Base-by-base conservation (phyloP, 1,140 invertebrate genomes). In the Cotesia glomerata region DNA sequence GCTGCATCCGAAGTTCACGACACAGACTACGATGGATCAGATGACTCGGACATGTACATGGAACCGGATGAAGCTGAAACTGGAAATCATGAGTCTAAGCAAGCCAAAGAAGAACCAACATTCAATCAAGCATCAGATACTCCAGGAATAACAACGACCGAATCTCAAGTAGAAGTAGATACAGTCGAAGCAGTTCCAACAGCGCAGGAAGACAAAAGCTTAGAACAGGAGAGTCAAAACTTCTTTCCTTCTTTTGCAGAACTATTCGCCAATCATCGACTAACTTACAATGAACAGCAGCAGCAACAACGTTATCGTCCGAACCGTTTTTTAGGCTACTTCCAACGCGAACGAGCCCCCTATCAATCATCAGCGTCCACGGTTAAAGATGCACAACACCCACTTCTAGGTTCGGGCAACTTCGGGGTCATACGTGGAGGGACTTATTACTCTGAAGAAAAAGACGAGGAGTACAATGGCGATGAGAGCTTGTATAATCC, bases 391-490 rank as follows among this genome's bases (percentile, higher is more conserved):
- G 73, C 74, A 2, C 81, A 81, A 5, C 81, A 87, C 51, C 84
- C 87, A 26, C 87, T 95, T 3, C 83, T 96, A 16, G 94, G 95
- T 1, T 95, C 94, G 0, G 95, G 95, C 0, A 96, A 97, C 83
- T 97, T 96, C 79, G 95, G 94, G 0, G 93, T 97, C 0, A 92
- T 97, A 39, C 89, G 90, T 64, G 95, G 95, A 0, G 95, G 95
- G 2, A 96, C 95, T 18, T 97, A 95, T 84, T 95, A 95, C 74
- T 84, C 89, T 3, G 90, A 89, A 34, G 87, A 89, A 5, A 87
- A 87, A 9, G 88, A 89, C 26, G 89, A 90, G n/a, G 89, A 90
- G 61, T 81, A 85, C 5, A 26, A 18, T 18, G 73, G 81, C 4
- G 84, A 87, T 69, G 85, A 82, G 65, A 84, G 76, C 35, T 83